Conservation (phyloP, 2,797 vertebrate species). For the Synanceia verrucosa region DNA sequence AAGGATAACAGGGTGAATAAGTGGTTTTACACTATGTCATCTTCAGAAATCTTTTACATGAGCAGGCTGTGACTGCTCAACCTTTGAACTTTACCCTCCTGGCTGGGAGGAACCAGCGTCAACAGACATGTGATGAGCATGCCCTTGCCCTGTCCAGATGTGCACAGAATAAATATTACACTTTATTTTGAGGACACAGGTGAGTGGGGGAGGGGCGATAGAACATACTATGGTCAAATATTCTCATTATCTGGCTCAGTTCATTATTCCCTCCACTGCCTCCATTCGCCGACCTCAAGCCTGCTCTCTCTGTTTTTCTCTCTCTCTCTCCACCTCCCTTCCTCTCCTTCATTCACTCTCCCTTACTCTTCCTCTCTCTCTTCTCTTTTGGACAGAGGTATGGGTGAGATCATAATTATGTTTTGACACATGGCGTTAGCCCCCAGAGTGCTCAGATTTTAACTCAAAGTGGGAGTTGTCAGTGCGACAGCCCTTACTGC, state of each 20-base stretch:
- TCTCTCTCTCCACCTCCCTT: constrained; percentile 23
- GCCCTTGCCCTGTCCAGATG: constrained; percentile 68
- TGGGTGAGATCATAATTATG: constrained; percentile 83
- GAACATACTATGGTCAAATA: constrained; percentile 59
- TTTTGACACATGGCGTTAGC: constrained; percentile 82
- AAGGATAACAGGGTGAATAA: constrained; percentile 29
- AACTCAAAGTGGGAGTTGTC: constrained; percentile 84
- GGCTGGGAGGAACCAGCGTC: constrained; percentile 38
- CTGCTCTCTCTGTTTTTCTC: constrained; percentile 24
- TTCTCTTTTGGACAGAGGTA: constrained; percentile 75
- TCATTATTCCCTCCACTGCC: constrained; percentile 73
- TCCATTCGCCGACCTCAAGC: constrained; percentile 58
- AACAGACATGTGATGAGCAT: constrained; percentile 56
- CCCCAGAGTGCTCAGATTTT: constrained; percentile 76
- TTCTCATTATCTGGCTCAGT: constrained; percentile 72
- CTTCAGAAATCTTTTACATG: constrained; percentile 60
- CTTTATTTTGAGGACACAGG: constrained; percentile 59
- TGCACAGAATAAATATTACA: constrained; percentile 65
- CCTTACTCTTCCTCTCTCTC: constrained; percentile 30
- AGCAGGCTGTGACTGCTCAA: constrained; percentile 50
- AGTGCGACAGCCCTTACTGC: constrained; percentile 79
- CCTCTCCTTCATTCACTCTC: constrained; percentile 41
- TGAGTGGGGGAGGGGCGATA: constrained; percentile 39
- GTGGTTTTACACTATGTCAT: constrained; percentile 55
- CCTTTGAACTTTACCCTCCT: constrained; percentile 52